Base-by-base conservation (phyloP, 2,113 vertebrate species). In the Trogon melanurus region DNA sequence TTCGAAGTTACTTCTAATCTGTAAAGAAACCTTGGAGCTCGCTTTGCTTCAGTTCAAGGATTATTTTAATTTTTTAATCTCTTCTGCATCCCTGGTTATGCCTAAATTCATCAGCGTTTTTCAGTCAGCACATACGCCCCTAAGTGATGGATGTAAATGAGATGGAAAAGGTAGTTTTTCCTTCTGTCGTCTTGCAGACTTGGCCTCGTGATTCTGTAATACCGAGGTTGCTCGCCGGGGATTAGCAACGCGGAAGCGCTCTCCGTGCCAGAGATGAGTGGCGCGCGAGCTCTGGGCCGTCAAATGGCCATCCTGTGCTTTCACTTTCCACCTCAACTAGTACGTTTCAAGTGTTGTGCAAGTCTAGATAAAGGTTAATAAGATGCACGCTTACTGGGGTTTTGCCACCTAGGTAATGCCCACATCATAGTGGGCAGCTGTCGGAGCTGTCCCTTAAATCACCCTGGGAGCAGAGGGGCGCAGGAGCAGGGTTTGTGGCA, bases 41-140 rank as follows among this genome's bases (percentile, higher is more conserved):
- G 2, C 62, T 90, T 34, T 58, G 51, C 80, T 76, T 80, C 32
- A 27, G 2, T 70, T 74, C 32, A 30, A 45, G 73, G 75, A 70
- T 83, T 60, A 51, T 82, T 71, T 88, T 71, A 76, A 36, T 92
- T 38, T 82, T 85, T 79, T 61, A 83, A 83, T 88, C 72, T 90
- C 32, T 89, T 86, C 61, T 76, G 7, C 72, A 56, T 56, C 73
- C 56, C 13, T 84, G 51, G 5, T 71, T 79, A 17, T 75, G 79
- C 74, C 54, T 66, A 51, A 83, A 45, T 84, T 67, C 57, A 71
- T 95, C 60, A 92, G 47, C 19, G 36, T 80, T 62, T 93, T 85
- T 29, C 38, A 47, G 75, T 32, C 81, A 69, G 41, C 50, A 30
- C 19, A 8, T 6, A 56, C 41, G 5, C 29, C 44, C 60, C 13